Conservation (phyloP, 2,113 vertebrate species). For the Catagonus wagneri region DNA sequence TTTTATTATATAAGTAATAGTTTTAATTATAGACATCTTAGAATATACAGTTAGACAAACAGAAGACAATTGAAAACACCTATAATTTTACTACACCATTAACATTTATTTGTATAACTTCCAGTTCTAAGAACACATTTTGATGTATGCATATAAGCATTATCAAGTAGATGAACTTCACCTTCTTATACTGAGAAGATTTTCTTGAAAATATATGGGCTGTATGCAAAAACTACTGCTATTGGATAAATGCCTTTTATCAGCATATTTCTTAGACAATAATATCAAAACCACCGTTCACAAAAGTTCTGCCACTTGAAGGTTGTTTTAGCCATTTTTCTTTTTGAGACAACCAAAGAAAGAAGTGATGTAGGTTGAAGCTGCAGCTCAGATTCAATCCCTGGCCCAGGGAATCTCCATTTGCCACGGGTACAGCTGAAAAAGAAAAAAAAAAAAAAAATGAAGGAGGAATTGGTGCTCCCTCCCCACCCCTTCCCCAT, state of each 20-base stretch:
- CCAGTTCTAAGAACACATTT: conserved; percentile 15
- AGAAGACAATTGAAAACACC: not conserved
- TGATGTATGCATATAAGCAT: not conserved
- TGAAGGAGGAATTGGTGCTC: not conserved
- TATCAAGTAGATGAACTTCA: not conserved
- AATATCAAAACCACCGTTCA: not conserved
- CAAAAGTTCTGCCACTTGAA: not conserved
- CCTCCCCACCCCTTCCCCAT: not conserved
- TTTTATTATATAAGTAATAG: not conserved
- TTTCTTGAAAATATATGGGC: not conserved
- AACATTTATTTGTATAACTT: not conserved
- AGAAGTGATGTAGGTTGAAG: not conserved
- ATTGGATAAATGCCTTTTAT: not conserved
- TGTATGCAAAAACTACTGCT: not conserved
- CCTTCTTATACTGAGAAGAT: not conserved
- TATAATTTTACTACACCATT: not conserved
- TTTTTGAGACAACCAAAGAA: not conserved
- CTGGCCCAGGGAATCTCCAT: too few relatives aligned
- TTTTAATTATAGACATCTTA: not conserved
- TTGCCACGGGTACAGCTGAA: too few relatives aligned
- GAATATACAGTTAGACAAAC: not conserved
- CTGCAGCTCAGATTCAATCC: too few relatives aligned
- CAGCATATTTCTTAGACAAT: not conserved
- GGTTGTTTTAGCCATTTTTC: not conserved
- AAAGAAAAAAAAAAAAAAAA: too few relatives aligned